phyloP scores from a whole-genome alignment of 2,113 vertebrate species.

The Nymphicus hollandicus region DNA sequence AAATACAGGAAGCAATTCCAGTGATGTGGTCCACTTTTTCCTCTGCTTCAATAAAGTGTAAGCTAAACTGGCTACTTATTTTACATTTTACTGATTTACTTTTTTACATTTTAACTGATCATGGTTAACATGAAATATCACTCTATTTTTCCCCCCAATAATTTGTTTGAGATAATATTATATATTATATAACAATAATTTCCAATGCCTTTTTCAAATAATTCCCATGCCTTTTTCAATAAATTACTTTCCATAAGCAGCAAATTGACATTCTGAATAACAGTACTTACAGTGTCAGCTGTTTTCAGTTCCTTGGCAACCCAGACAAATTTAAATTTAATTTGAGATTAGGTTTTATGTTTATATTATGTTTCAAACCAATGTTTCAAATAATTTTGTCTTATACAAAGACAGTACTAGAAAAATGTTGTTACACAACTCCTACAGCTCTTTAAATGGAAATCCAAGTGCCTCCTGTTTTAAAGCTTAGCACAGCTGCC shows the following conservation, averaged over 20 bases:
- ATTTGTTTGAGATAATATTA: not conserved
- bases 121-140: not conserved
- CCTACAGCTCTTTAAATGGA: not conserved
- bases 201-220: not conserved
- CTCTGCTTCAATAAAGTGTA: not conserved
- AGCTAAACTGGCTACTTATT: not conserved
- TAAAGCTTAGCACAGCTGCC: not conserved
- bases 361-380: not conserved
- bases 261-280: not conserved
- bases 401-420: not conserved
- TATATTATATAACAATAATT: not conserved
- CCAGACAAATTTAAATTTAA: not conserved
- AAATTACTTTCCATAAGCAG: not conserved
- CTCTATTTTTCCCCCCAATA: not conserved
- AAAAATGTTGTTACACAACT: not conserved
- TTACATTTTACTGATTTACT: not conserved
- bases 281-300: not conserved
- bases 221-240: not conserved
- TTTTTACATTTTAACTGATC: not conserved
- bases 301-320: not conserved
- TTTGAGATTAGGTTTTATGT: not conserved
- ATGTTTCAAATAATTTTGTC: not conserved
- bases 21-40: not conserved
- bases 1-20: not conserved
- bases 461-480: not conserved